Percentiles rank a stretch among this genome's conserved stretches.
phyloP scores from a whole-genome alignment of 2,797 vertebrate genomes.

The Rallus crepitans region DNA sequence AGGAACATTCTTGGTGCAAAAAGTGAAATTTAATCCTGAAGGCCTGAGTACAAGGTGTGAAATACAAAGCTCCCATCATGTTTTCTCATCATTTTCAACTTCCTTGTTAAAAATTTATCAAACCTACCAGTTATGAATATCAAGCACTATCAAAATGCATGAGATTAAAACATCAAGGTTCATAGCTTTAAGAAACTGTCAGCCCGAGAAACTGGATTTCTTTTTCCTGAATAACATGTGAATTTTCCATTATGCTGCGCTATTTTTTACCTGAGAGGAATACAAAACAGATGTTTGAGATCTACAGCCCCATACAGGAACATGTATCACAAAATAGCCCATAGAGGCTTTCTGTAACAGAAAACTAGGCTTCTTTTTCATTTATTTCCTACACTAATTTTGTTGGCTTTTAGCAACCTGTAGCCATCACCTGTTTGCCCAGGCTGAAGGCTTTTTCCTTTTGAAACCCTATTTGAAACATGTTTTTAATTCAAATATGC shows the following conservation, averaged over 20 bases:
- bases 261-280: slow-evolving; percentile 44
- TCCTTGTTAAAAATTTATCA: slow-evolving; percentile 77
- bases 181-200: slow-evolving; percentile 60
- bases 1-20: slow-evolving; percentile 34
- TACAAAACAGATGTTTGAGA: slow-evolving; percentile 25
- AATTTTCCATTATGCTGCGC: slow-evolving; percentile 39
- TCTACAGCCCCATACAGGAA: background rate
- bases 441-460: background rate
- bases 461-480: background rate
- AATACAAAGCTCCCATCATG: slow-evolving; percentile 47
- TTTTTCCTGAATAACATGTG: slow-evolving; percentile 15
- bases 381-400: background rate
- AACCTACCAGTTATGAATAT: slow-evolving; percentile 69
- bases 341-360: slow-evolving; percentile 1
- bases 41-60: slow-evolving; percentile 37
- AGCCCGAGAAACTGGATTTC: slow-evolving; percentile 48
- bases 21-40: slow-evolving; percentile 73
- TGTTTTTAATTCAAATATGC: background rate
- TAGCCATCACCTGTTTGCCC: background rate
- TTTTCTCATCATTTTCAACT: slow-evolving; percentile 63
- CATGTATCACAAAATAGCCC: slow-evolving; percentile 19
- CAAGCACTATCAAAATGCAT: slow-evolving; percentile 67
- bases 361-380: background rate
- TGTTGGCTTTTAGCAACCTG: background rate
- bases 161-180: slow-evolving; percentile 78